Conservation (phyloP, 2,113 vertebrate species). For the Capra hircus region DNA sequence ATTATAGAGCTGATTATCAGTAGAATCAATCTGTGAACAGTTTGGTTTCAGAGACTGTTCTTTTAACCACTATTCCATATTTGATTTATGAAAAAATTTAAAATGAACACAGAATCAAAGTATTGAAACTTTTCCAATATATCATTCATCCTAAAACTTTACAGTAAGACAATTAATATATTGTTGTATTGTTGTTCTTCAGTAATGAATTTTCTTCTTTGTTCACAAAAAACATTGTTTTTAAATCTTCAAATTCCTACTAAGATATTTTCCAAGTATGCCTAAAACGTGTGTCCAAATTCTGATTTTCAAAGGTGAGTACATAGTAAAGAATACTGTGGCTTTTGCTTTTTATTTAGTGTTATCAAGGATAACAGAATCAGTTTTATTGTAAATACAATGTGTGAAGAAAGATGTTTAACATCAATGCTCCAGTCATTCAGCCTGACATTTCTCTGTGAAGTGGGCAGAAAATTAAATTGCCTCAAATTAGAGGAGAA, state of each 20-base stretch:
- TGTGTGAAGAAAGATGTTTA: slow-evolving; percentile 42
- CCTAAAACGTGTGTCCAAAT: not conserved
- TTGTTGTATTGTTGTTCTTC: not conserved
- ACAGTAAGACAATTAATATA: not conserved
- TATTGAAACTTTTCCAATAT: not conserved
- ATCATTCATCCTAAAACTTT: not conserved
- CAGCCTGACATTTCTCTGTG: slow-evolving; percentile 71
- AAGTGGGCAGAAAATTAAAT: slow-evolving; percentile 72
- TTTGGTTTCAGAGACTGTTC: not conserved
- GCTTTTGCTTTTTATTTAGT: slow-evolving; percentile 18
- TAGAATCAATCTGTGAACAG: not conserved
- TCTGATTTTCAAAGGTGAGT: slow-evolving; percentile 16
- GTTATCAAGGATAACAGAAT: slow-evolving; percentile 34
- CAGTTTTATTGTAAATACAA: slow-evolving; percentile 44
- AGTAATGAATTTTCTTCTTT: not conserved
- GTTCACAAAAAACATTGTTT: not conserved
- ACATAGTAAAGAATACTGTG: not conserved
- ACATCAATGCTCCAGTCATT: slow-evolving; percentile 42
- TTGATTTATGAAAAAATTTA: not conserved
- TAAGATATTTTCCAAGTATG: not conserved
- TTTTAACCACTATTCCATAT: not conserved
- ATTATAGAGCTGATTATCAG: not conserved
- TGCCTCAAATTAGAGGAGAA: slow-evolving; percentile 60
- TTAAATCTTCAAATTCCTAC: not conserved
- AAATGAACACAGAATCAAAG: not conserved